phyloP scores from a whole-genome alignment of 1,140 invertebrate genomes.

The Halictus rubicundus region DNA sequence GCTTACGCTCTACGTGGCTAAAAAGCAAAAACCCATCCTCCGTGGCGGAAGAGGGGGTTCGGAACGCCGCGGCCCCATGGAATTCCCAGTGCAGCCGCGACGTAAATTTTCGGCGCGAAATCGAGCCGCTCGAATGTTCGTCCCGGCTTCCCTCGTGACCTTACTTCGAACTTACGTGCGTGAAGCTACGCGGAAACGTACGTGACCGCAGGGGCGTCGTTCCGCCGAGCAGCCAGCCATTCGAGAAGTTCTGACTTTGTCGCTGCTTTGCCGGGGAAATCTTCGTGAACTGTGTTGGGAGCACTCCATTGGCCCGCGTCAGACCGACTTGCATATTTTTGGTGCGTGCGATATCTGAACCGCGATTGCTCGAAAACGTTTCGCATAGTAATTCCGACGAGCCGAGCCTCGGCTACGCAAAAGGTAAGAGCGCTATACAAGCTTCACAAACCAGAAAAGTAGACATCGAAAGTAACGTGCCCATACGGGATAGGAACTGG shows the following conservation, averaged over 20 bases:
- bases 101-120: slow-evolving; percentile 61
- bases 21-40: slow-evolving; percentile 44
- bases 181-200: slow-evolving; percentile 35
- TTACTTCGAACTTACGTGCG: slow-evolving; percentile 40
- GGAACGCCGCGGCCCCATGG: slow-evolving; percentile 30
- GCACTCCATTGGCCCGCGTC: neutral
- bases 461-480: neutral
- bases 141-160: slow-evolving; percentile 40
- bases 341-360: neutral
- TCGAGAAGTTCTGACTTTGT: slow-evolving; percentile 21
- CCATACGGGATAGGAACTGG: too few relatives aligned
- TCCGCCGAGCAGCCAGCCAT: slow-evolving; percentile 1
- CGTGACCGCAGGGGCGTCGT: slow-evolving; percentile 33
- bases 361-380: neutral
- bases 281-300: neutral
- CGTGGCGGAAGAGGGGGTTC: too few relatives aligned
- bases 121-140: slow-evolving; percentile 24
- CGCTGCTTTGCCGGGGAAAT: neutral
- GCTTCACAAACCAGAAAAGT: neutral
- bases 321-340: neutral
- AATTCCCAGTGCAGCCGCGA: slow-evolving; percentile 56
- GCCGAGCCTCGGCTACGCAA: neutral
- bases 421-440: neutral
- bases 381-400: slow-evolving; percentile 1
- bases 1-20: slow-evolving; percentile 55